These are phyloP conservation scores for Atherix ibis DNA, from an alignment of 2,888 invertebrate genomes.

Conservation along the genomic window DNA sequence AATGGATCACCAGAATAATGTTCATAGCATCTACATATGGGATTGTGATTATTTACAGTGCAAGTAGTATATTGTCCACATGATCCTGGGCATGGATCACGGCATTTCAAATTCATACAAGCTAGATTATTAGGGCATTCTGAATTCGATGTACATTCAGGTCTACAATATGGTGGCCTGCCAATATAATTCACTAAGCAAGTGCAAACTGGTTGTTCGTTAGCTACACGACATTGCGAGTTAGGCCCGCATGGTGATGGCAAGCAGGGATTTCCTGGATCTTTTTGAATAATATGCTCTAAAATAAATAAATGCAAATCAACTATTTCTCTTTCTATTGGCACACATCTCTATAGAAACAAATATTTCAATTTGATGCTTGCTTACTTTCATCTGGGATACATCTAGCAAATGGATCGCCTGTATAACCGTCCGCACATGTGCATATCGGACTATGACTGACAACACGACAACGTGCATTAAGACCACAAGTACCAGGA, in stretches of 20 bases:
- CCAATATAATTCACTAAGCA: slow-evolving; percentile 66
- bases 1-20: slow-evolving; percentile 78
- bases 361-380: neutral
- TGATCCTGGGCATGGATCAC: slow-evolving; percentile 70
- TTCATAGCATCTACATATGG: slow-evolving; percentile 63
- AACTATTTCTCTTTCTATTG: no score
- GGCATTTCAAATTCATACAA: slow-evolving; percentile 66
- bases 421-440: slow-evolving; percentile 55
- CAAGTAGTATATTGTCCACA: slow-evolving; percentile 68
- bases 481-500: slow-evolving; percentile 63
- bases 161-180: slow-evolving; percentile 69
- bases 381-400: slow-evolving; percentile 49
- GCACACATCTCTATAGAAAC: neutral
- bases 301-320: slow-evolving; percentile 6
- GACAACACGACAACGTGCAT: slow-evolving; percentile 66
- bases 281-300: slow-evolving; percentile 18
- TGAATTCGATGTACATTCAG: slow-evolving; percentile 69
- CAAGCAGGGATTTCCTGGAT: slow-evolving; percentile 51
- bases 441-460: slow-evolving; percentile 78
- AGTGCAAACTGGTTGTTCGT: slow-evolving; percentile 64
- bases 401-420: slow-evolving; percentile 70
- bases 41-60: slow-evolving; percentile 66
- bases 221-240: slow-evolving; percentile 58
- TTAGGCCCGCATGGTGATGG: slow-evolving; percentile 75
- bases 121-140: slow-evolving; percentile 74